Percentiles rank a stretch among this genome's conserved stretches.
phyloP scores from a whole-genome alignment of 2,113 vertebrate species.

The Engystomops pustulosus region DNA sequence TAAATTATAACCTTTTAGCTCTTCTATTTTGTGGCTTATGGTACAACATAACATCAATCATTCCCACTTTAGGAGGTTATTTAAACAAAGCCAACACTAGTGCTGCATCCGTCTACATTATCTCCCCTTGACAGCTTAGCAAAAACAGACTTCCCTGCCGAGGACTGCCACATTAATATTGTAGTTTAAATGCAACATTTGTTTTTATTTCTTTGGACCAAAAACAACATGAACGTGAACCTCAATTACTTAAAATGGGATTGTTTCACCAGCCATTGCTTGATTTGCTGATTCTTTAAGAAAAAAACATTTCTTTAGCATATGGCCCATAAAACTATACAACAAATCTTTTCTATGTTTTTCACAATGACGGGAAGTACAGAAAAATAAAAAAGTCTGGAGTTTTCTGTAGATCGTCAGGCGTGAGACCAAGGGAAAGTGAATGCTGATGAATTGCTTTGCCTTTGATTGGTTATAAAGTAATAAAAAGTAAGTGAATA shows the following conservation, averaged over 20 bases:
- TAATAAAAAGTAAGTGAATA: constrained; percentile 50
- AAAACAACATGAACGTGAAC: constrained; percentile 27
- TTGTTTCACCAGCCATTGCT: constrained; percentile 51
- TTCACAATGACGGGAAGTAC: constrained; percentile 20
- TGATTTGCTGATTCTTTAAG: constrained; percentile 61
- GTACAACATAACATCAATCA: constrained; percentile 30
- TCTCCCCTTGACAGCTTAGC: constrained; percentile 28
- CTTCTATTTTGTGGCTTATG: background rate
- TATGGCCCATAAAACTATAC: constrained; percentile 55
- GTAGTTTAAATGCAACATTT: constrained; percentile 39
- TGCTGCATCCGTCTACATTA: constrained; percentile 30
- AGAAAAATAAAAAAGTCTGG: constrained; percentile 30
- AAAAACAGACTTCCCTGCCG: constrained; percentile 19
- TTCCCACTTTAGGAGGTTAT: constrained; percentile 22
- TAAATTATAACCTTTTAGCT: constrained; percentile 34
- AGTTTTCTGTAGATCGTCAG: background rate
- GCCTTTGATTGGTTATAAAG: constrained; percentile 42
- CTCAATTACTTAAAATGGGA: constrained; percentile 59
- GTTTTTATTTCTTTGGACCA: constrained; percentile 12
- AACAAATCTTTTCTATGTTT: constrained; percentile 47
- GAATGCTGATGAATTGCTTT: constrained; percentile 52
- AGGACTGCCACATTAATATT: constrained; percentile 38
- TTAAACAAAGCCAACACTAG: constrained; percentile 5
- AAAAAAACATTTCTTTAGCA: constrained; percentile 63
- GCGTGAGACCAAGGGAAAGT: constrained; percentile 29